Conservation (phyloP, 2,888 invertebrate species). For the Barypeithes pellucidus region DNA sequence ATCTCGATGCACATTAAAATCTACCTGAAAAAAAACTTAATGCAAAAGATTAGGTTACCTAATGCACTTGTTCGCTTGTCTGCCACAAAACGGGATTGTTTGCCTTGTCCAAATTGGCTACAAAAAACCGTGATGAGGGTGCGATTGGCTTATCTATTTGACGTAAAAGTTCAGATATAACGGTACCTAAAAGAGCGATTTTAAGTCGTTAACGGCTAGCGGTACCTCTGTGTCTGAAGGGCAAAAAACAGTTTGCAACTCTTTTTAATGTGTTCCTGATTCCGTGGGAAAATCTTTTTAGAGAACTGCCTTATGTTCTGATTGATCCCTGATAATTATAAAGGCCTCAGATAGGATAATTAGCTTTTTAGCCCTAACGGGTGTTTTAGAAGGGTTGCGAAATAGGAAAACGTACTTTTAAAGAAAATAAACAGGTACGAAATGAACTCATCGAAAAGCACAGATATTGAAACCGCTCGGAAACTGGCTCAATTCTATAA, state of each 20-base stretch:
- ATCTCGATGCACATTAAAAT: constrained; percentile 17
- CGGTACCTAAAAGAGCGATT: constrained; percentile 43
- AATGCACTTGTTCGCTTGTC: constrained; percentile 48
- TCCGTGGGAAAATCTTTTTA: constrained; percentile 48
- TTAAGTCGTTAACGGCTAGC: constrained; percentile 36
- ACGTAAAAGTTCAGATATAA: constrained; percentile 46
- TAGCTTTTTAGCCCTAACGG: constrained; percentile 28
- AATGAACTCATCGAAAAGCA: too few species aligned
- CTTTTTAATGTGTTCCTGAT: constrained; percentile 51
- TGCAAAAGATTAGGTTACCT: constrained; percentile 49
- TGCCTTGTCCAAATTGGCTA: constrained; percentile 51
- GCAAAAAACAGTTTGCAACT: constrained; percentile 49
- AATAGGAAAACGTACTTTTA: constrained; percentile 16
- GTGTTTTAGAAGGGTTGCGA: constrained; percentile 32
- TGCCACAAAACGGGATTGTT: constrained; percentile 45
- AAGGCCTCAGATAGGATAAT: constrained; percentile 36
- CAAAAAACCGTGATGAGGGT: constrained; percentile 46
- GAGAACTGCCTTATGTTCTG: constrained; percentile 33
- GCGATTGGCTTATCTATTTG: constrained; percentile 51
- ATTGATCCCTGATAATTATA: constrained; percentile 36
- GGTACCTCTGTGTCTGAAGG: constrained; percentile 40
- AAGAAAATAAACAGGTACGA: not conserved
- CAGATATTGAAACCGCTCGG: too few species aligned
- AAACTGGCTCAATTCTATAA: too few species aligned
- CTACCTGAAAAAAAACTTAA: constrained; percentile 49